Evolutionary conservation across 2,113 vertebrate genomes (phyloP).

Genomic region (Ciconia boyciana): DNA sequence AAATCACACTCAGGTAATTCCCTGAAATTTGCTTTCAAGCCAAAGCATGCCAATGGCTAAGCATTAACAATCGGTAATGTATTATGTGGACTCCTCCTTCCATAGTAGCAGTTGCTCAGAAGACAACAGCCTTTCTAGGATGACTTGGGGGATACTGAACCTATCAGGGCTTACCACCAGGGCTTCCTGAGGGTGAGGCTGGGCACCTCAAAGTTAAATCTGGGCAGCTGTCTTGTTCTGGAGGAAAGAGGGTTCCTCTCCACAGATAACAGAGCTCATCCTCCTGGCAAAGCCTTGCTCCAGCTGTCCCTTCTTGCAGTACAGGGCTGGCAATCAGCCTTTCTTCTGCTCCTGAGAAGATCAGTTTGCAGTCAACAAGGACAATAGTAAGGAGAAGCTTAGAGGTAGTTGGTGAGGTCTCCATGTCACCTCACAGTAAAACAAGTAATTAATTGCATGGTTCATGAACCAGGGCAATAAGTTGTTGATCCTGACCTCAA

Average conservation of each 20-base stretch:
- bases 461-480: neutral
- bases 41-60: neutral
- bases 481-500: neutral
- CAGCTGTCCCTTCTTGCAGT: neutral
- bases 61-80: neutral
- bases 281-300: neutral
- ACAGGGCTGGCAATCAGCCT: neutral
- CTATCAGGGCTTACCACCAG: neutral
- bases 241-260: neutral
- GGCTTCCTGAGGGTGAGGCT: neutral
- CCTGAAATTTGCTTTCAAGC: neutral
- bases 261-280: neutral
- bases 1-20: neutral
- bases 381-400: neutral
- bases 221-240: neutral
- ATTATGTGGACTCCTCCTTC: neutral
- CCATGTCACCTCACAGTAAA: neutral
- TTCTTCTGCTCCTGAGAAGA: neutral
- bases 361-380: neutral
- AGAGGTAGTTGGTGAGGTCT: neutral
- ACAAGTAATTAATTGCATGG: neutral
- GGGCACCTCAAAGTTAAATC: neutral
- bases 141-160: neutral
- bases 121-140: neutral
- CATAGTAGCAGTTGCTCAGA: neutral